These are phyloP conservation scores for Amazona guildingii DNA, from an alignment of 2,113 vertebrate species.

Conservation along the genomic window DNA sequence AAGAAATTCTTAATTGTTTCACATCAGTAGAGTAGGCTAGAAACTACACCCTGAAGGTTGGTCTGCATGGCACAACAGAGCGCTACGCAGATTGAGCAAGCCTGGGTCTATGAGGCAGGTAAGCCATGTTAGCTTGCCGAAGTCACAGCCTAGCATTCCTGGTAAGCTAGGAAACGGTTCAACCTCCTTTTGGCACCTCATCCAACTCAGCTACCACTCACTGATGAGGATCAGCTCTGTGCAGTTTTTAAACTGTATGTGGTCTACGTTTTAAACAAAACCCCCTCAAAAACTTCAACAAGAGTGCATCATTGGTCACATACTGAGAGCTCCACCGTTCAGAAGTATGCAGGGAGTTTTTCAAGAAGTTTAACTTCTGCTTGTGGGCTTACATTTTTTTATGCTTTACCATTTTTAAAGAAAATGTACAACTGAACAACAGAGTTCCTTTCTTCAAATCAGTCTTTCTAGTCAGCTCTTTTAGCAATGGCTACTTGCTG, in stretches of 20 bases:
- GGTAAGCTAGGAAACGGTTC: not conserved
- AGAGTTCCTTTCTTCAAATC: not conserved
- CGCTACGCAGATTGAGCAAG: not conserved
- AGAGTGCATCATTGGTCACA: not conserved
- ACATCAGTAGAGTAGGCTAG: not conserved
- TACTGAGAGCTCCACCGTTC: not conserved
- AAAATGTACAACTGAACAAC: not conserved
- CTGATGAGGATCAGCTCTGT: not conserved
- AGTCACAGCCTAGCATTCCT: not conserved
- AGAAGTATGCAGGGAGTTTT: not conserved
- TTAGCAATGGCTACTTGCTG: not conserved
- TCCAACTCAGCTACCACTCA: not conserved
- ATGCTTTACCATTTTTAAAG: not conserved
- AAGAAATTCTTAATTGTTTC: not conserved
- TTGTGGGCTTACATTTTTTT: not conserved
- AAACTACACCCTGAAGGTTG: not conserved
- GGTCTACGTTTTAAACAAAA: not conserved
- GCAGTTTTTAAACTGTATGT: not conserved
- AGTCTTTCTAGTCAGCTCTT: not conserved
- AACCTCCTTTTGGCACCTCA: not conserved
- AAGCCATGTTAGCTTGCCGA: not conserved
- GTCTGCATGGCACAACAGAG: not conserved
- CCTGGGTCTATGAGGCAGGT: not conserved
- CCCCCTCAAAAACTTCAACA: not conserved
- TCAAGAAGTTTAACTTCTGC: not conserved